Evolutionary conservation across 1,140 invertebrate genomes (phyloP).

Genomic region (Vanessa tameamea): DNA sequence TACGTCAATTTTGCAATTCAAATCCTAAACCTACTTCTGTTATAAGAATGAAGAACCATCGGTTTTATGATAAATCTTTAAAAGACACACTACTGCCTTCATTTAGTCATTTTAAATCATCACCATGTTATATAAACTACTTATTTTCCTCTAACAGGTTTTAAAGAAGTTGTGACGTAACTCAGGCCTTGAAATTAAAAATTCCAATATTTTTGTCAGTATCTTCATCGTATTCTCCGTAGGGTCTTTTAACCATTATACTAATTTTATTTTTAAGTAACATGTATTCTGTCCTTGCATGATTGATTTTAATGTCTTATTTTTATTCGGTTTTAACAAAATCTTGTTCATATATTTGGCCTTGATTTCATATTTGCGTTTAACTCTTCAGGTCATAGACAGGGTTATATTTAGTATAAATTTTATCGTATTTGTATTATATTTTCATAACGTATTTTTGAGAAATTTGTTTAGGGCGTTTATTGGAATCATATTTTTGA

Average conservation of each 20-base stretch:
- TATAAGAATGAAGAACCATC: slow-evolving; percentile 15
- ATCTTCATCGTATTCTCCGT: slow-evolving; percentile 33
- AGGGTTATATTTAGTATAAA: slow-evolving; percentile 81
- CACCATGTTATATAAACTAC: slow-evolving; percentile 19
- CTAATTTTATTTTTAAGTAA: slow-evolving; percentile 18
- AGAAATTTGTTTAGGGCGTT: slow-evolving; percentile 79
- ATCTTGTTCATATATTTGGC: slow-evolving; percentile 72
- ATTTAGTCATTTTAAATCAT: slow-evolving; percentile 29
- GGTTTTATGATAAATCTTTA: slow-evolving; percentile 12
- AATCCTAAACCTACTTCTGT: slow-evolving; percentile 3
- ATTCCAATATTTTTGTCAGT: slow-evolving; percentile 20
- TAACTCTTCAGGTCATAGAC: slow-evolving; percentile 80
- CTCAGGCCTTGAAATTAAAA: slow-evolving; percentile 61
- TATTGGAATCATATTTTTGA: slow-evolving; percentile 80
- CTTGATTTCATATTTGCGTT: slow-evolving; percentile 66
- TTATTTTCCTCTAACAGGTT: slow-evolving; percentile 52
- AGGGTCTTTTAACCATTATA: slow-evolving; percentile 28
- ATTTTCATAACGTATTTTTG: slow-evolving; percentile 80
- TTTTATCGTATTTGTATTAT: slow-evolving; percentile 81
- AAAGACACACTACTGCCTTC: slow-evolving; percentile 35
- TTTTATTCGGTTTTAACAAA: slow-evolving; percentile 53
- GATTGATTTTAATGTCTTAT: slow-evolving; percentile 35
- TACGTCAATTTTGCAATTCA: not conserved
- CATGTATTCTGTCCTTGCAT: slow-evolving; percentile 39
- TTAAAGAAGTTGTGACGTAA: slow-evolving; percentile 64